Evolutionary conservation across 2,113 vertebrate genomes (phyloP).

Genomic region (Cyanoliseus patagonus): DNA sequence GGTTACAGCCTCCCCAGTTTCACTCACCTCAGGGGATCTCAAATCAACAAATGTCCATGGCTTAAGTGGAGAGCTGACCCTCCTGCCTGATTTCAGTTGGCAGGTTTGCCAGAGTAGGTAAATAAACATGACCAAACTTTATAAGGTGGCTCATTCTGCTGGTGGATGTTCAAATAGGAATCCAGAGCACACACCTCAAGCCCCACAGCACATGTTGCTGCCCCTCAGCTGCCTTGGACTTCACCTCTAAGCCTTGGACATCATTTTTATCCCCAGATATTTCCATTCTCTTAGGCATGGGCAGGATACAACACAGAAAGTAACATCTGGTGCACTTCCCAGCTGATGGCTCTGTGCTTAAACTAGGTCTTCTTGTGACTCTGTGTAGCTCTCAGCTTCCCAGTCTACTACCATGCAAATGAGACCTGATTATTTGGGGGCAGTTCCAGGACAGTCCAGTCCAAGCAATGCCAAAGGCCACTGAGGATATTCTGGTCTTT

Average conservation of each 20-base stretch:
- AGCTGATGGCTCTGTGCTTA: neutral
- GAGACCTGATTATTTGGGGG: neutral
- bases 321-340: neutral
- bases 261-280: neutral
- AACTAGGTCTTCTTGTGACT: neutral
- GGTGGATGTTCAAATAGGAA: neutral
- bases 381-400: neutral
- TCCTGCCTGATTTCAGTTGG: neutral
- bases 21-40: neutral
- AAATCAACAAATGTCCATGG: neutral
- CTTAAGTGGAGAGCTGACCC: neutral
- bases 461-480: rapidly evolving
- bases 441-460: neutral
- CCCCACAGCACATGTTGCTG: neutral
- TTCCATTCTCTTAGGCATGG: neutral
- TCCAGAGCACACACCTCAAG: neutral
- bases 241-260: neutral
- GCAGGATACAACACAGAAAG: neutral
- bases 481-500: neutral
- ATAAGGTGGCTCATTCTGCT: neutral
- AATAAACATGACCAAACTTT: neutral
- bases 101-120: neutral
- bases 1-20: neutral
- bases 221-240: neutral
- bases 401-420: neutral